Evolutionary conservation across 2,797 vertebrate genomes (phyloP), one percentile per base, ranked within the genome.

Genomic region (Sandelia bainsii): DNA sequence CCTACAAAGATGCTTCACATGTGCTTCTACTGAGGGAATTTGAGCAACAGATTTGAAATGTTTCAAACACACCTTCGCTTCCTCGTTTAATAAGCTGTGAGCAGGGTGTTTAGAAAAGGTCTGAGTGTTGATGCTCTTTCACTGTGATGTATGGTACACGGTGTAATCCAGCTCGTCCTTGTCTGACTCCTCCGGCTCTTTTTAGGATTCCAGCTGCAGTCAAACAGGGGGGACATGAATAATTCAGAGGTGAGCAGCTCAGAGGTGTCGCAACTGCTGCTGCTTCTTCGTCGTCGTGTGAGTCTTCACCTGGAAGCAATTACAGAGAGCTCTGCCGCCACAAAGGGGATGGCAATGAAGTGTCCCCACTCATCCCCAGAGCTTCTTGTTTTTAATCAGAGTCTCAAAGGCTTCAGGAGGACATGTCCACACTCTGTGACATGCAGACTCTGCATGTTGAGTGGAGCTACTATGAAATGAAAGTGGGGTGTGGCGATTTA

Each of bases 121-220:
- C 60, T 60, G 77, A 19, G 44, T 60, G 70, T 51, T 54, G 72
- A 69, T 58, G 53, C 64, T 42, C 62, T 51, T 65, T 40, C 72
- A 50, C 45, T 13, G 39, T 78, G 72, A 79, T 79, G 57, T 53
- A 77, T 53, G 52, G 56, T 39, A 66, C 77, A 48, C 49, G 1
- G 20, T 57, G 77, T 78, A 64, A 85, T 77, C 75, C 73, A 4
- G 0, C 72, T 66, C 23, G 70, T 84, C 81, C 79, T 81, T 77
- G 75, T 81, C 70, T 66, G 81, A 84, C 73, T 85, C 70, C 65
- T 65, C 9, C 22, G 19, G 71, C 74, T 82, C 42, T 62, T 65
- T 69, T 84, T 70, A 68, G 58, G 69, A 82, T 84, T 87, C 82
- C 82, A 76, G 80, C 69, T 44, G 82, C 72, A 79, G 77, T 82